Base-by-base conservation (phyloP, 2,888 invertebrate genomes). In the Dendrolimus houi region DNA sequence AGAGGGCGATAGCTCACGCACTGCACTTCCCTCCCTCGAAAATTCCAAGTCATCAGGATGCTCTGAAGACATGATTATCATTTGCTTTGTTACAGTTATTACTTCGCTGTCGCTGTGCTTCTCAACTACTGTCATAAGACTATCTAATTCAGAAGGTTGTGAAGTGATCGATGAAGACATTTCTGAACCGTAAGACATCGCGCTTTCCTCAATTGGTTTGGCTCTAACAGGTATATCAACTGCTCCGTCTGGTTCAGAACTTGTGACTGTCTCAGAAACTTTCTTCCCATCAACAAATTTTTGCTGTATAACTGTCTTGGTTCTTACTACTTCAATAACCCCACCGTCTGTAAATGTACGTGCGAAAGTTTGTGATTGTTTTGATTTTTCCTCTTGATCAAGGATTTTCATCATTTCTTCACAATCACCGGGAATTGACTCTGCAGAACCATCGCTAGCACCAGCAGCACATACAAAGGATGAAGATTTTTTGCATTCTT, bases 401-500 rank as follows among this genome's bases (percentile, higher is more conserved):
- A 80, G 83, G 64, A 85, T 84, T 88, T 84, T 92, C 93, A 82
- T 93, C 93, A 74, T 92, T 85, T 80, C 92, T 83, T 75, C 94
- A 83, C 79, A 94, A 77, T 74, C 94, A 87, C 87, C 94, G 84
- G 90, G 88, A 59, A 90, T 88, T 0, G 91, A 91, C 68, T 91
- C 90, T 1, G 87, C 90, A 54, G 91, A 89, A 9, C 89, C 91
- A 56, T 88, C 89, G 62, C 87, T 89, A 3, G 87, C 84, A 47
- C 87, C 85, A n/a, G 87, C 82, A 54, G 87, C 88, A 56, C 91
- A 91, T 54, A 88, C 76, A 59, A 90, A 91, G 1, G 87, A 74
- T 8, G 87, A 81, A 7, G 79, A 63, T 65, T 90, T 91, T 54
- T 75, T 75, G 61, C 91, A 91, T 62, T 87, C 85, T 75, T 91